phyloP scores from a whole-genome alignment of 2,797 vertebrate species.

The Sparus aurata region DNA sequence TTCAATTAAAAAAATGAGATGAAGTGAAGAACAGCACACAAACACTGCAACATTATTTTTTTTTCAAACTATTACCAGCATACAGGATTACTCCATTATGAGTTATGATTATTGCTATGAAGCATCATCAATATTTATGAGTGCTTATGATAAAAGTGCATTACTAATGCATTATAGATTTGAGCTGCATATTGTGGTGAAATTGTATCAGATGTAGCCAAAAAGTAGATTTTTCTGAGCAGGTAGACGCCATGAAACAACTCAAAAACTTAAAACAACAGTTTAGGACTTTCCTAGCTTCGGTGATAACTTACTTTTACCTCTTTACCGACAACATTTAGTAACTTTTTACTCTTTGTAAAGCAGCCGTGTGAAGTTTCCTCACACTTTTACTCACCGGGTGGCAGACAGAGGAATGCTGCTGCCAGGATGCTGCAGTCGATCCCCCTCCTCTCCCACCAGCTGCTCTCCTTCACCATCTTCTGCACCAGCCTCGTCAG shows the following conservation, averaged over 20 bases:
- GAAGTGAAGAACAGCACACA: no score
- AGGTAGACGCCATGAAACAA: neutral
- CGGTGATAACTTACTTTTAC: neutral
- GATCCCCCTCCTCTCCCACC: conserved; percentile 93
- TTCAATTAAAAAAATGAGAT: no score
- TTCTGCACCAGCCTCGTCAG: conserved; percentile 88
- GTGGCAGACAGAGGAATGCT: conserved; percentile 86
- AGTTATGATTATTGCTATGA: no score
- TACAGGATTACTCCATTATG: no score
- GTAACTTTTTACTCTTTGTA: neutral
- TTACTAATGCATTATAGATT: no score
- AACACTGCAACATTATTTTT: no score
- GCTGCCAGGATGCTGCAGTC: conserved; percentile 89
- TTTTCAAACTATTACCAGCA: no score
- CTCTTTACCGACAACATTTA: neutral
- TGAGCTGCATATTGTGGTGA: neutral
- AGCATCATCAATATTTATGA: no score
- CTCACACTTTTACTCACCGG: conserved; percentile 86
- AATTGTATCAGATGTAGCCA: neutral
- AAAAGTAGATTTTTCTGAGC: neutral
- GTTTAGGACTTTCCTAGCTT: no score
- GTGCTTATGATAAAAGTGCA: no score
- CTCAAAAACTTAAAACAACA: neutral
- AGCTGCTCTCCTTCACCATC: conserved; percentile 90
- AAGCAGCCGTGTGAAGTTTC: neutral